Percentiles rank a stretch among this genome's conserved stretches.
phyloP scores from a whole-genome alignment of 1,140 invertebrate genomes.

The Drosophila pandora region DNA sequence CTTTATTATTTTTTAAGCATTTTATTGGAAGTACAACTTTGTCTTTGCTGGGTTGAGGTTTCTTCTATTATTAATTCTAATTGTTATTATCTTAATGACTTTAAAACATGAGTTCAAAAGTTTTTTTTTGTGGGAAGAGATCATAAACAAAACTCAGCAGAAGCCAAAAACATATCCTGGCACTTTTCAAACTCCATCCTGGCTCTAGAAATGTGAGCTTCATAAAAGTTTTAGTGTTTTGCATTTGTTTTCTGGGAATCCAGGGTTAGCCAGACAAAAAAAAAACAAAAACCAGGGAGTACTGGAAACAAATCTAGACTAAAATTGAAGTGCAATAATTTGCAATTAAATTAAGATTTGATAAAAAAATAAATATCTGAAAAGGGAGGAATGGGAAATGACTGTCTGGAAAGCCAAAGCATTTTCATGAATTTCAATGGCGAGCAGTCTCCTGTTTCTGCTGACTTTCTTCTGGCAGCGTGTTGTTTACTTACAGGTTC shows the following conservation, averaged over 20 bases:
- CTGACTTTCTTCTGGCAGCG: conserved; percentile 24
- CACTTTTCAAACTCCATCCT: neutral
- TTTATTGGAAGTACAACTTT: conserved; percentile 44
- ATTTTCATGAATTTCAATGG: conserved; percentile 65
- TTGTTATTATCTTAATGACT: neutral
- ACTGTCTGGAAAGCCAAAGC: conserved; percentile 1
- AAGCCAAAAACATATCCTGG: conserved; percentile 1
- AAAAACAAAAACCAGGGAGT: neutral
- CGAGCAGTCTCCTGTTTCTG: conserved; percentile 21
- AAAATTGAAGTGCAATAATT: conserved; percentile 38
- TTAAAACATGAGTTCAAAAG: neutral
- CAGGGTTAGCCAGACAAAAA: conserved; percentile 13
- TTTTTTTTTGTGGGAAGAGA: neutral
- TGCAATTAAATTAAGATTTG: conserved; percentile 66
- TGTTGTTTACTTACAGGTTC: conserved; percentile 56
- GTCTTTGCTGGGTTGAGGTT: conserved; percentile 22
- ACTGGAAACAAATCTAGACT: neutral
- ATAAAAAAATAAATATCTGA: conserved; percentile 50
- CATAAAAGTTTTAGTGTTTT: conserved; percentile 5
- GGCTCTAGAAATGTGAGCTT: conserved; percentile 11
- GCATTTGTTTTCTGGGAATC: neutral
- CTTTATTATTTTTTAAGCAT: conserved; percentile 8
- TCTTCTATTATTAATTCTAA: conserved; percentile 2
- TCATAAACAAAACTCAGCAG: conserved; percentile 13
- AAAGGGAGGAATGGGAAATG: neutral